Evolutionary conservation across 2,797 vertebrate species (phyloP).

Genomic region (Alfaro cultratus): DNA sequence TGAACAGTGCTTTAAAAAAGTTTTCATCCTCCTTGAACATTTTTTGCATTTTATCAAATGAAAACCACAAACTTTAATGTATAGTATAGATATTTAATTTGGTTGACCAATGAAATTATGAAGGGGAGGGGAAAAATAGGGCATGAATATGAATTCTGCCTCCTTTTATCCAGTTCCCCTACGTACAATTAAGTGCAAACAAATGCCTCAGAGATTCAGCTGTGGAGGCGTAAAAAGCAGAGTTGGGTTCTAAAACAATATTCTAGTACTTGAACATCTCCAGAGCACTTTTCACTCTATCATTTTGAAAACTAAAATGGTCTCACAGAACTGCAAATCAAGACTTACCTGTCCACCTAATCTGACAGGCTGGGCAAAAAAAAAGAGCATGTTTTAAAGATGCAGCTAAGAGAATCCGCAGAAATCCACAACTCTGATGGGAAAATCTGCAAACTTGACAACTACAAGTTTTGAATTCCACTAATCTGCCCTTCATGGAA

Average conservation of each 20-base stretch:
- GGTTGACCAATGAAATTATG: not conserved
- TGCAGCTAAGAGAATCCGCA: not conserved
- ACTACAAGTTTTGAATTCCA: not conserved
- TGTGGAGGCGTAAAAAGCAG: not conserved
- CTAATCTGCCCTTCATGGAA: not conserved
- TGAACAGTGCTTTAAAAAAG: not conserved
- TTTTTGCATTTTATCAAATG: not conserved
- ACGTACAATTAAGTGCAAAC: not conserved
- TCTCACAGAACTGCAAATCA: not conserved
- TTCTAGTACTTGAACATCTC: not conserved
- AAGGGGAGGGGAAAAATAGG: not conserved
- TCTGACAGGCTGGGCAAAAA: not conserved
- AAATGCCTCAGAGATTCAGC: not conserved
- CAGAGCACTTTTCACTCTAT: not conserved
- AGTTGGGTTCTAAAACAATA: not conserved
- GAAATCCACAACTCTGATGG: not conserved
- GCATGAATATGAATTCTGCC: not conserved
- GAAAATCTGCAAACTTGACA: not conserved
- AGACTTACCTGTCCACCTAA: not conserved
- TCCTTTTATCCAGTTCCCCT: not conserved
- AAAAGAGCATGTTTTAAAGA: not conserved
- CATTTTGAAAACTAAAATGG: not conserved
- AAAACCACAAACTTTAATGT: not conserved
- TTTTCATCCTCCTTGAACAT: not conserved
- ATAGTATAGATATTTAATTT: not conserved